Base-by-base conservation (phyloP, 2,888 invertebrate genomes). In the Cerceris ruficornis region DNA sequence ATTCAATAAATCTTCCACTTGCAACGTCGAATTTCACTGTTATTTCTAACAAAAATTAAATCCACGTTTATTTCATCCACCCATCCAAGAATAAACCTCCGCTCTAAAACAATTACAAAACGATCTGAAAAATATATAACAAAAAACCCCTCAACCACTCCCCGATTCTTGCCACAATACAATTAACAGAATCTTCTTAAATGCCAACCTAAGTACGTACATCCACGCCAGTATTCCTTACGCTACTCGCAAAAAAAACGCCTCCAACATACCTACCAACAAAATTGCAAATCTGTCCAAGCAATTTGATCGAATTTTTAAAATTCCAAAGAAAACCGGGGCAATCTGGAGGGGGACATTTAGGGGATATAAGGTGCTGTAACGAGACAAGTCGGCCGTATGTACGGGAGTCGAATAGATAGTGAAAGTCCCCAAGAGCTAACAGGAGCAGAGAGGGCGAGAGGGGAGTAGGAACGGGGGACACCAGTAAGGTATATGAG, bases 401-500 rank as follows among this genome's bases (percentile, higher is more conserved):
- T 72, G 75, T 81, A 87, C 86, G 75, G 85, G 85, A 89, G 86
- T 88, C 88, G 88, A 88, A 89, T 90, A 89, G 91, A 91, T 90
- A 90, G 91, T 91, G 91, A 91, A 91, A 91, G 91, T 91, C 84
- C 88, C 88, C 86, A 69, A 83, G 77, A 86, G 86, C 80, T 76
- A 75, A 80, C 82, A 78, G 80, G 85, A 82, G 85, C 46, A 69
- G 64, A 76, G 80, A 72, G 82, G 69, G 67, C 80, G 78, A 83
- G 84, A 88, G 81, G 77, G 85, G 85, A 81, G 81, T 79, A 84
- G 80, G 87, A 87, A 84, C 87, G 88, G 87, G 89, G 84, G 86
- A 82, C 80, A 80, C 81, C 83, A 85, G 88, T 91, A 91, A 92
- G 92, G 92, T 92, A 92, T 92, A 92, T 92, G 91, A 92, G 91